Evolutionary conservation across 2,113 vertebrate genomes (phyloP).

Genomic region (Leptocoma aspasia): DNA sequence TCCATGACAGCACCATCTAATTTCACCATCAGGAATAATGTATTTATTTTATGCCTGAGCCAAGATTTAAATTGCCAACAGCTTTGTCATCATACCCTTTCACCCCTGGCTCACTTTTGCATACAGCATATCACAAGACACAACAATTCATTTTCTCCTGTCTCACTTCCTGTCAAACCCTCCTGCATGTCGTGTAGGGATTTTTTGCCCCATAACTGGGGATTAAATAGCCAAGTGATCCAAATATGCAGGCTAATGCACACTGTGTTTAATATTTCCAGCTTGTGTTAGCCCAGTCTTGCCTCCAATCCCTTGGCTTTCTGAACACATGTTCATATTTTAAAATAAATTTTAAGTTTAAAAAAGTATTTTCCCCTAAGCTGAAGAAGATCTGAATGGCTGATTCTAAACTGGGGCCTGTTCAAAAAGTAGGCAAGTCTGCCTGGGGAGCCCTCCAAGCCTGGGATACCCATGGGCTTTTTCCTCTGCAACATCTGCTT

Average conservation of each 20-base stretch:
- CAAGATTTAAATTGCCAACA: constrained; percentile 61
- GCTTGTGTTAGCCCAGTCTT: not conserved
- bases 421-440: not conserved
- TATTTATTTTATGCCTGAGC: constrained; percentile 41
- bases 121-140: constrained; percentile 12
- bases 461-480: not conserved
- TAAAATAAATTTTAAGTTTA: not conserved
- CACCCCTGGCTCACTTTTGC: constrained; percentile 17
- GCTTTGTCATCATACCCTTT: constrained; percentile 55
- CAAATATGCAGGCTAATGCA: not conserved
- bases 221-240: not conserved
- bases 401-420: not conserved
- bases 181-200: not conserved
- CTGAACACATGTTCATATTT: not conserved
- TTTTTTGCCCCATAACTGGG: constrained; percentile 22
- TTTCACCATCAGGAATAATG: constrained; percentile 52
- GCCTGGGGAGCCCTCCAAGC: not conserved
- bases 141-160: constrained; percentile 24
- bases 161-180: constrained; percentile 16
- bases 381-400: not conserved
- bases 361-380: not conserved
- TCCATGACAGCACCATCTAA: constrained; percentile 16
- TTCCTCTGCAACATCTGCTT: not conserved
- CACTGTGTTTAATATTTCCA: not conserved
- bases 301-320: not conserved